Conservation (phyloP, 2,888 invertebrate genomes). For the Scaptomyza tumidula region DNA sequence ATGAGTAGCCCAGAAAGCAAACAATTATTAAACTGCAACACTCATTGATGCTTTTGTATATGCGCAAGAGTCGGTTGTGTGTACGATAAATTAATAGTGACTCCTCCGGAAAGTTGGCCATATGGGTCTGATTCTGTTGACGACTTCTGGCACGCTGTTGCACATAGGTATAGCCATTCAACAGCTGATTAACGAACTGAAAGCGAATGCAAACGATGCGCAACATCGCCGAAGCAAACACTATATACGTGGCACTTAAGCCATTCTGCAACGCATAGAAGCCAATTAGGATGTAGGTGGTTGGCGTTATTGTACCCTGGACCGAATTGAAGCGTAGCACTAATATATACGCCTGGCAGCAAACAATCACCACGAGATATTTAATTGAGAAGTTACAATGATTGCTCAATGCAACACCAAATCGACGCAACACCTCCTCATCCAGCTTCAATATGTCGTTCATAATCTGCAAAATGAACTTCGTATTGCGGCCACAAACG, state of each 20-base stretch:
- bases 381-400: slow-evolving; percentile 72
- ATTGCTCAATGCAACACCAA: slow-evolving; percentile 62
- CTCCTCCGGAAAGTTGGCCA: slow-evolving; percentile 78
- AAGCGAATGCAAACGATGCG: slow-evolving; percentile 80
- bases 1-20: slow-evolving; percentile 81
- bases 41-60: slow-evolving; percentile 80
- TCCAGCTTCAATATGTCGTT: slow-evolving; percentile 81
- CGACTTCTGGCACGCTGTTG: slow-evolving; percentile 49
- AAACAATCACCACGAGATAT: slow-evolving; percentile 67
- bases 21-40: slow-evolving; percentile 81
- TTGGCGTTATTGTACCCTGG: slow-evolving; percentile 50
- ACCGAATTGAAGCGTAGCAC: slow-evolving; percentile 63
- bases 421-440: slow-evolving; percentile 74
- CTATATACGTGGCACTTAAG: slow-evolving; percentile 76
- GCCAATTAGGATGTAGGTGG: slow-evolving; percentile 70
- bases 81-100: slow-evolving; percentile 80
- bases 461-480: slow-evolving; percentile 73
- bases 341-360: slow-evolving; percentile 76
- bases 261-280: slow-evolving; percentile 78
- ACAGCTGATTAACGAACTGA: slow-evolving; percentile 75
- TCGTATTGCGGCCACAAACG: slow-evolving; percentile 74
- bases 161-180: slow-evolving; percentile 76
- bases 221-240: slow-evolving; percentile 76
- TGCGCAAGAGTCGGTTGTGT: slow-evolving; percentile 79
- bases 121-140: slow-evolving; percentile 29